phyloP scores from a whole-genome alignment of 1,140 invertebrate species.

The Eueides isabella region DNA sequence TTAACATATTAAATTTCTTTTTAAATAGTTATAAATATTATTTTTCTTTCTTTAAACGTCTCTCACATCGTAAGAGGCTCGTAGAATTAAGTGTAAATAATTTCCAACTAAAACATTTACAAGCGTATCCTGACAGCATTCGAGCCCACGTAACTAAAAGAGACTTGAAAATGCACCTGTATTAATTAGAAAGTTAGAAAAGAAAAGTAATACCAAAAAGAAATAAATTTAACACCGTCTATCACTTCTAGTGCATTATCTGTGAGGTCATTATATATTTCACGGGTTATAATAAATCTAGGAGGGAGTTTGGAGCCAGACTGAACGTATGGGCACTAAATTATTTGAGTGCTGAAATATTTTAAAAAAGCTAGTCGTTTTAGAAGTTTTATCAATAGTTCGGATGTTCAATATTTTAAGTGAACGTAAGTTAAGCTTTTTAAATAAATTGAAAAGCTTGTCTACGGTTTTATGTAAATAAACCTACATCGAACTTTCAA shows the following conservation, averaged over 20 bases:
- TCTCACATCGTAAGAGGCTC: no score
- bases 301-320: neutral
- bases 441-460: conserved; percentile 10
- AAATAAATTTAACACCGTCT: neutral
- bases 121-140: no score
- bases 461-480: conserved; percentile 1
- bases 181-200: neutral
- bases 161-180: no score
- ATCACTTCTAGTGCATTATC: conserved; percentile 1
- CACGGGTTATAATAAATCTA: conserved; percentile 18
- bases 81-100: no score
- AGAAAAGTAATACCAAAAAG: neutral
- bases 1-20: no score
- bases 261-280: conserved; percentile 14
- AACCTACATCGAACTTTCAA: neutral
- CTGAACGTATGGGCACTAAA: conserved; percentile 6
- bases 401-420: conserved; percentile 10
- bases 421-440: conserved; percentile 4
- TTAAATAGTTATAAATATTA: no score
- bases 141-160: no score
- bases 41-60: no score
- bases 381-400: conserved; percentile 12
- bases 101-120: no score
- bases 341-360: conserved; percentile 13
- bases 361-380: conserved; percentile 3